Percentiles rank a stretch among this genome's conserved stretches.
Conservation (phyloP, 2,113 vertebrate species). For the Bungarus multicinctus region DNA sequence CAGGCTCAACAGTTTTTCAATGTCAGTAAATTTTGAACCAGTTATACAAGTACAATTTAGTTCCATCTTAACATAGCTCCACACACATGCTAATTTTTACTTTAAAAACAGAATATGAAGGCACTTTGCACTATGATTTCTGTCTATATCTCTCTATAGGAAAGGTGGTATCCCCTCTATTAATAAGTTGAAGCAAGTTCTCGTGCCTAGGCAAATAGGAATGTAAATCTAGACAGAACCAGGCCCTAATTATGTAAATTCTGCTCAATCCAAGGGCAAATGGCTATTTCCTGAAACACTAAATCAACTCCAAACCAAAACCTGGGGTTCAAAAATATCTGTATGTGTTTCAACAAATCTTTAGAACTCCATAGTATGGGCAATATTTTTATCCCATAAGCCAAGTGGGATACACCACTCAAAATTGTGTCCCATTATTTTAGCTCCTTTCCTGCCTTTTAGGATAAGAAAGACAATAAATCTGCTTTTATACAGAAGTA, state of each 20-base stretch:
- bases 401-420: background rate
- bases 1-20: background rate
- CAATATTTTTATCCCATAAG: background rate
- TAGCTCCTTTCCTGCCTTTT: background rate
- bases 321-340: background rate
- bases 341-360: background rate
- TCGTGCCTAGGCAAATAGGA: background rate
- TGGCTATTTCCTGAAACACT: background rate
- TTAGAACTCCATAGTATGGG: background rate
- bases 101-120: background rate
- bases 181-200: background rate
- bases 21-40: background rate
- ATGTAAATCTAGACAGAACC: background rate
- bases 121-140: background rate
- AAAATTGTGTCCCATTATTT: background rate
- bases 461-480: background rate
- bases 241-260: background rate
- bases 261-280: background rate
- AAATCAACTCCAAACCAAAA: background rate
- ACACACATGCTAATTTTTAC: background rate
- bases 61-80: background rate
- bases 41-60: background rate
- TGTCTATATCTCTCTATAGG: background rate
- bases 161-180: background rate
- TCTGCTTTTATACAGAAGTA: background rate